Base-by-base conservation (phyloP, 35 echinoderm and acorn worm genomes). In the Chiridota heheva region DNA sequence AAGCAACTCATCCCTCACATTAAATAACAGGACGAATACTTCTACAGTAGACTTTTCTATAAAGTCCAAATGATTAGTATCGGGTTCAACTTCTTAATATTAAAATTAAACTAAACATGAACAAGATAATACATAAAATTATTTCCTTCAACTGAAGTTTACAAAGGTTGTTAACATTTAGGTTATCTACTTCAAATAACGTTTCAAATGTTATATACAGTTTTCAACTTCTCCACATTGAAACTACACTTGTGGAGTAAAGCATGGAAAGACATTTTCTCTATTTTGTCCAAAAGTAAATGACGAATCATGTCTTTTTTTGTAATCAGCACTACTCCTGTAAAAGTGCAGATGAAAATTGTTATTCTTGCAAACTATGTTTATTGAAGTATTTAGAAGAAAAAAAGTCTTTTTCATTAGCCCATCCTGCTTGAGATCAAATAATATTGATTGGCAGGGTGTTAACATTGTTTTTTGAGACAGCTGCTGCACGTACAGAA, bases 331-430 rank as follows among this genome's bases (percentile, higher is more conserved):
- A 66, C 29, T 66, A 16, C 16, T 35, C 62, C 62, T 66, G 33
- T 35, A 66, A 35, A 33, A 66, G 29, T 15, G 62, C 62, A 66
- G 29, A 35, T 66, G 62, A 66, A 28, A 66, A 66, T 22, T 66
- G 27, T 66, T 27, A 35, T 35, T 29, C 37, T 36, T 35, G 30
- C 62, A 17, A 22, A 66, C 30, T 66, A 26, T 33, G 12, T 42
- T 66, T 63, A 51, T 81, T 81, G 39, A 47, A 40, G 42, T 89
- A 89, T n/a, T n/a, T n/a, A 65, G 46, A 89, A 5, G 38, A 81
- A 16, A 13, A 17, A 48, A 86, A 86, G 10, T 76, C 82, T 15
- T 22, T 16, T 73, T 81, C 86, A 63, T n/a, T 82, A 17, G 46
- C 29, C 86, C 86, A 89, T 6, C 86, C 86, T 38, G 51, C 64